Percentiles rank a stretch among this genome's conserved stretches.
Evolutionary conservation across 1,140 invertebrate genomes (phyloP).

Genomic region (Saxidomus purpurata): DNA sequence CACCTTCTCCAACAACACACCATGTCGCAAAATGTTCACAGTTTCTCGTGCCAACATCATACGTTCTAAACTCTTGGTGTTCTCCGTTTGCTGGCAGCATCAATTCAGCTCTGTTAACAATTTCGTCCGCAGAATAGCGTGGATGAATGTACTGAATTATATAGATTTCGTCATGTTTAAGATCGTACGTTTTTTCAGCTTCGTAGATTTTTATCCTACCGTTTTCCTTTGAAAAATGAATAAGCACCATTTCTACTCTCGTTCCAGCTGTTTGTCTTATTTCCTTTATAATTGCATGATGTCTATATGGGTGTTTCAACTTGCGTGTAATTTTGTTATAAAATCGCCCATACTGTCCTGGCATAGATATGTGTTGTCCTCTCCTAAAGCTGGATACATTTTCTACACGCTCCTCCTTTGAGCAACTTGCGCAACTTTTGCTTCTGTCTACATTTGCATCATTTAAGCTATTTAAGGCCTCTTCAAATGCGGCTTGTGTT

Average conservation of each 20-base stretch:
- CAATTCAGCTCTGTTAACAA: slow-evolving; percentile 46
- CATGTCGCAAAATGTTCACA: slow-evolving; percentile 63
- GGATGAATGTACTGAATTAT: slow-evolving; percentile 21
- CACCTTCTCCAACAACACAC: slow-evolving; percentile 42
- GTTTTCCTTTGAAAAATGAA: slow-evolving; percentile 19
- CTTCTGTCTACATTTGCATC: neutral
- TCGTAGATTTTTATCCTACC: neutral
- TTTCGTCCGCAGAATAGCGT: neutral
- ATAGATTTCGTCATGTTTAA: slow-evolving; percentile 45
- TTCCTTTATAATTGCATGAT: slow-evolving; percentile 45
- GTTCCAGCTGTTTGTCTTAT: neutral
- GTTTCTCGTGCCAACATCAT: slow-evolving; percentile 24
- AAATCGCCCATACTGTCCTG: neutral
- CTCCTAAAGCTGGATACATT: neutral
- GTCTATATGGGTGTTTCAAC: neutral
- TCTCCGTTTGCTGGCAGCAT: neutral
- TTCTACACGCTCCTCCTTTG: neutral
- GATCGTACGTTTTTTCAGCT: slow-evolving; percentile 4
- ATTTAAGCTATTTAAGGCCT: neutral
- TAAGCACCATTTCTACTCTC: neutral
- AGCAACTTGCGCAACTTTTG: slow-evolving; percentile 43
- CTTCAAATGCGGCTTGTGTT: neutral
- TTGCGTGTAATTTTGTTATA: neutral
- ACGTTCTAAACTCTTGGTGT: neutral
- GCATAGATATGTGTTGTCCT: slow-evolving; percentile 55